Base-by-base conservation (phyloP, 2,888 invertebrate genomes). In the Chalcosyrphus nemorum region DNA sequence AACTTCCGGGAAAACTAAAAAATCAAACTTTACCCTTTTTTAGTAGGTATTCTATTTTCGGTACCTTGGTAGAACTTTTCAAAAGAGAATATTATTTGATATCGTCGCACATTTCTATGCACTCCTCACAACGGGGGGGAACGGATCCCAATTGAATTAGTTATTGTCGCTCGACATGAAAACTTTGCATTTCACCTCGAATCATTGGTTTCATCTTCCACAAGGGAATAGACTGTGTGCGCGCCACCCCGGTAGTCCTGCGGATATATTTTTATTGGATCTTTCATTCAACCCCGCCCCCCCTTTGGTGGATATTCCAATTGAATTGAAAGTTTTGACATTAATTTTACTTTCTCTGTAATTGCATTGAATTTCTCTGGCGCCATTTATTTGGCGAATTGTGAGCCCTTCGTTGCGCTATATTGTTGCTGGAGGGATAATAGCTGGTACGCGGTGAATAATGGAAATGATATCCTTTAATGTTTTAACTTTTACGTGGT, bases 261-360 rank as follows among this genome's bases (percentile, higher is more conserved):
- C 38, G 57, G 41, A 59, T 35, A 43, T 50, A 24, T 57, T 68
- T 75, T 52, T 66, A 66, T 80, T 59, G 74, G 43, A 78, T n/a
- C n/a, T n/a, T n/a, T n/a, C n/a, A n/a, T 59, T 43, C 65, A 17
- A 52, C 56, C 68, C 68, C 35, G 21, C 24, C n/a, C n/a, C n/a
- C n/a, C n/a, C n/a, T n/a, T n/a, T n/a, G n/a, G n/a, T n/a, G 70
- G 74, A 70, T 84, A 84, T 80, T 78, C 57, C 80, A 74, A 84
- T 80, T 84, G 80, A 75, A 84, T 70, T 80, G 80, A 84, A 84
- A 84, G 74, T 84, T 84, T 84, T 78, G 68, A 80, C 84, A 84
- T 84, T 84, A 80, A 84, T 84, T 84, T 68, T 52, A 80, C 74
- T 84, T n/a, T 80, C 52, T 13, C 57, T 63, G 84, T 84, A 80